Evolutionary conservation across 2,797 vertebrate genomes (phyloP).

Genomic region (Neosilurus mollespiculum): DNA sequence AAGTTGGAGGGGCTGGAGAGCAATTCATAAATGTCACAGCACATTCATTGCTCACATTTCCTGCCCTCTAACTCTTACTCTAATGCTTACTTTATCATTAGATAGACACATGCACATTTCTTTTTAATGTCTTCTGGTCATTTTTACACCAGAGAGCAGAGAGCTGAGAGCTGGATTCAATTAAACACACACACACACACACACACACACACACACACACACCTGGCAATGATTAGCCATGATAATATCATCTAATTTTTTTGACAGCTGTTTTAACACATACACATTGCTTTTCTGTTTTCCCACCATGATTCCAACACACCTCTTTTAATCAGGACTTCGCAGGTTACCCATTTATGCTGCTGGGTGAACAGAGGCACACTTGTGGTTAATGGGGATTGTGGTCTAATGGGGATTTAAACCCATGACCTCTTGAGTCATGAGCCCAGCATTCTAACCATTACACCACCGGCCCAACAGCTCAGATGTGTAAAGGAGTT

Average conservation of each 20-base stretch:
- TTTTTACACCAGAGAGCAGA: constrained; percentile 9
- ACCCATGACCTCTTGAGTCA: too few species aligned
- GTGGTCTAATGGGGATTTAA: too few species aligned
- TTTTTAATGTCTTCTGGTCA: constrained; percentile 18
- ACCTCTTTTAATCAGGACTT: not conserved
- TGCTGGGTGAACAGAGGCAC: too few species aligned
- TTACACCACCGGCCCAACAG: too few species aligned
- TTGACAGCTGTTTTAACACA: not conserved
- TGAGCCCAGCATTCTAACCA: too few species aligned
- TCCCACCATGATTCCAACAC: not conserved
- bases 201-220: too few species aligned
- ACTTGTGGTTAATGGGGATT: too few species aligned
- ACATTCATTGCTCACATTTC: constrained; percentile 32
- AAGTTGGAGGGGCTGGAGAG: constrained; percentile 31
- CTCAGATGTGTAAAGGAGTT: too few species aligned
- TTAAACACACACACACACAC: not conserved
- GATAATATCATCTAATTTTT: not conserved
- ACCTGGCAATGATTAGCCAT: constrained; percentile 3
- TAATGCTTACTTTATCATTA: constrained; percentile 31
- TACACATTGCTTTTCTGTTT: not conserved
- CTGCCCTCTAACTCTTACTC: constrained; percentile 27
- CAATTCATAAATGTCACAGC: constrained; percentile 37
- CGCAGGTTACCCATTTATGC: too few species aligned
- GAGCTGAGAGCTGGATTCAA: constrained; percentile 26
- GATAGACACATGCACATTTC: constrained; percentile 12